phyloP scores from a whole-genome alignment of 2,888 invertebrate genomes.

The Strigamia crassipes region DNA sequence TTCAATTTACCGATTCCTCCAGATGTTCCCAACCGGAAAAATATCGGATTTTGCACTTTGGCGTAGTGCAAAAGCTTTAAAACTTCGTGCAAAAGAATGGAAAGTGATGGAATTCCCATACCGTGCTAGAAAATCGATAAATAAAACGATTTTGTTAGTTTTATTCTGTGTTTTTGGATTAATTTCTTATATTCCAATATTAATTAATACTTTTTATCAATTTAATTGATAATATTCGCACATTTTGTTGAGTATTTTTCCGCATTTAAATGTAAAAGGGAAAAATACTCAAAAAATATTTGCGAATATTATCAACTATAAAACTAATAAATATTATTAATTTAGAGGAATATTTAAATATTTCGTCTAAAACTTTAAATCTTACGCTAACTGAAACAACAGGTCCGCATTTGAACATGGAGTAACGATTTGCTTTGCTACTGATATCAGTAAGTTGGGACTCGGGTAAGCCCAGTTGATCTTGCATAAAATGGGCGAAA shows the following conservation, averaged over 20 bases:
- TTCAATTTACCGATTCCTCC: constrained; percentile 77
- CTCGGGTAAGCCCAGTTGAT: constrained; percentile 87
- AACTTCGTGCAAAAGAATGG: constrained; percentile 92
- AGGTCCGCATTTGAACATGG: constrained; percentile 94
- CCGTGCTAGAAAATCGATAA: constrained; percentile 88
- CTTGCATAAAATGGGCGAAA: constrained; percentile 88
- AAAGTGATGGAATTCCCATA: constrained; percentile 96
- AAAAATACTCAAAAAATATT: too few relatives aligned
- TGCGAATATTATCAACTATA: too few relatives aligned
- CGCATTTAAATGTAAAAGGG: too few relatives aligned
- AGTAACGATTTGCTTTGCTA: constrained; percentile 88
- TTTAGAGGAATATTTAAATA: too few relatives aligned
- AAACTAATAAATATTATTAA: too few relatives aligned
- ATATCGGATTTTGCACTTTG: constrained; percentile 81
- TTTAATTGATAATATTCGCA: too few relatives aligned
- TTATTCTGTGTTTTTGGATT: too few relatives aligned
- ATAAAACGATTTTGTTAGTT: constrained; percentile 12
- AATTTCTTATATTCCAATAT: too few relatives aligned
- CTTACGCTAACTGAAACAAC: constrained; percentile 83
- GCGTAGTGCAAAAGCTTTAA: constrained; percentile 97
- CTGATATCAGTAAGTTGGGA: constrained; percentile 86
- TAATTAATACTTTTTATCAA: too few relatives aligned
- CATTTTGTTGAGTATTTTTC: too few relatives aligned
- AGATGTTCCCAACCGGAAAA: constrained; percentile 91
- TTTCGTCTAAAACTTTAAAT: too few relatives aligned